Evolutionary conservation across 2,113 vertebrate species (phyloP).

Genomic region (Neopipo cinnamomea): DNA sequence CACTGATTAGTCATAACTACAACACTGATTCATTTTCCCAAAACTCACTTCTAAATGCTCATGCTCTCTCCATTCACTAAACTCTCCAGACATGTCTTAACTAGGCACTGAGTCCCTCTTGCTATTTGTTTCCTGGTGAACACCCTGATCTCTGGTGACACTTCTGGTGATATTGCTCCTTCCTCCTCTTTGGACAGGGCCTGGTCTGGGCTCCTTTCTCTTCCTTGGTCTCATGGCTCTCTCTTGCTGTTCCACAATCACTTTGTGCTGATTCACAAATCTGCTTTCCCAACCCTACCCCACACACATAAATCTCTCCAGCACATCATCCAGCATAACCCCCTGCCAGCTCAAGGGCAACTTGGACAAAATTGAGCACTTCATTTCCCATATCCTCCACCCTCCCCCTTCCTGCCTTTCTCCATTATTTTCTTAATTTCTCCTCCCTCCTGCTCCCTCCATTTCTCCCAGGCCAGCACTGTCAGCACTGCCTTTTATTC

Average conservation of each 20-base stretch:
- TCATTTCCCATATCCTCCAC: not conserved
- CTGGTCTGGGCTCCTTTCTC: not conserved
- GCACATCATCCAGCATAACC: not conserved
- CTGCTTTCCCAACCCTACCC: not conserved
- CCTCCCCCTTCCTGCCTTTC: not conserved
- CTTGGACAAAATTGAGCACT: slow-evolving; percentile 8
- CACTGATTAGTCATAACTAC: not conserved
- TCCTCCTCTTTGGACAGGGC: not conserved
- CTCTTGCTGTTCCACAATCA: not conserved
- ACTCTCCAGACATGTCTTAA: not conserved
- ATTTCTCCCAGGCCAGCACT: not conserved
- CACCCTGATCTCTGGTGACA: not conserved
- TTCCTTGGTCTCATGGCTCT: not conserved
- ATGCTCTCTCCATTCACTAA: not conserved
- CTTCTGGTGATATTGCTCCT: not conserved
- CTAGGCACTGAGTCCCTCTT: not conserved
- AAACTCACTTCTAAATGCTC: not conserved
- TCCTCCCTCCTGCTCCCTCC: not conserved
- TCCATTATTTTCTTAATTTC: slow-evolving; percentile 50
- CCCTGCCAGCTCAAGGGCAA: slow-evolving; percentile 34
- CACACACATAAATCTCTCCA: slow-evolving; percentile 10
- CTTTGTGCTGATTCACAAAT: slow-evolving; percentile 26
- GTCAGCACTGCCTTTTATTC: slow-evolving; percentile 21
- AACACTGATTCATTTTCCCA: not conserved
- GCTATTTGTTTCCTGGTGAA: not conserved